Evolutionary conservation across 2,888 invertebrate species (phyloP), one percentile per base, ranked within the genome.

Genomic region (Synanthedon andrenaeformis): DNA sequence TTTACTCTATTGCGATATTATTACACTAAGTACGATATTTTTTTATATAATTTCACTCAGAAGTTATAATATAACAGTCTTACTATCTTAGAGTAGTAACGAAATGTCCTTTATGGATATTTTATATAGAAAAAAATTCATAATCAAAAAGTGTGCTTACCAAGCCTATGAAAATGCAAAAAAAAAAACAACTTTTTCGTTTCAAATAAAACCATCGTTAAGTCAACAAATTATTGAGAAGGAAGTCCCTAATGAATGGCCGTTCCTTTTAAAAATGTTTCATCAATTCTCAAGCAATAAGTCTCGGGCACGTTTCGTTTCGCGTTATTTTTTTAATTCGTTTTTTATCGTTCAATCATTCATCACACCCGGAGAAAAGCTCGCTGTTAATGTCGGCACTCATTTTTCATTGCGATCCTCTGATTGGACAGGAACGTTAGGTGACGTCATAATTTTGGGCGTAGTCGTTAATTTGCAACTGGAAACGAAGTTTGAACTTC

Each of bases 401-500:
- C 72, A 77, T 81, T 80, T 78, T 79, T 82, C 82, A 76, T 66
- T 59, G 57, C 45, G 59, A 57, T 62, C 63, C 54, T 63, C 57
- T 73, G 74, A 81, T 77, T 78, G 72, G 77, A 70, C 70, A 65
- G 63, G 56, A 57, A 54, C 62, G 74, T 68, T 74, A 70, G 67
- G 69, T 75, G 71, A 70, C 65, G 70, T 74, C 70, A 69, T 58
- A 63, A 61, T 64, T 63, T 61, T 59, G 61, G 55, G 56, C 56
- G 56, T 57, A 62, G 61, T 65, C 67, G 65, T 72, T 74, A 70
- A 69, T 72, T 69, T 64, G 60, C 59, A 58, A 58, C 55, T 54
- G 13, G 54, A 54, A 41, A 12, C 56, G 42, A 56, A 53, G 53
- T 56, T 57, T 59, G 57, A 60, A 52, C 56, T 35, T 53, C 52